Conservation (phyloP, 2,113 vertebrate genomes). For the Seriola dumerili region DNA sequence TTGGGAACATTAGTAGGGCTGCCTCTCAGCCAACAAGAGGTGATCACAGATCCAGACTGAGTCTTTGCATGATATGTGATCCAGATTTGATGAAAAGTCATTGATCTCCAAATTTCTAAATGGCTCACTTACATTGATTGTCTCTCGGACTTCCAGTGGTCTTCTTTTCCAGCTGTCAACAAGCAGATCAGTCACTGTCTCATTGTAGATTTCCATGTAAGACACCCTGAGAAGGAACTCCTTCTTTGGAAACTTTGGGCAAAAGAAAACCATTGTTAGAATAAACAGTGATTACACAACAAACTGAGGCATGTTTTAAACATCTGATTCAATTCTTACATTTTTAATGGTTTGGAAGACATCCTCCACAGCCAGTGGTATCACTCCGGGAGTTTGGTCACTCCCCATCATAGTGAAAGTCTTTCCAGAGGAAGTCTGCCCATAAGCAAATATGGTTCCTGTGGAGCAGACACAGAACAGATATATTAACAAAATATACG, state of each 20-base stretch:
- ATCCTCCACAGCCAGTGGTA: constrained; percentile 92
- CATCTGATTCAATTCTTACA: constrained; percentile 75
- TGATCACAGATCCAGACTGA: neutral
- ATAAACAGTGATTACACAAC: neutral
- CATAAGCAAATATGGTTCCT: constrained; percentile 99
- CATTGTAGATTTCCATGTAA: constrained; percentile 99
- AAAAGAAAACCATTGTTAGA: constrained; percentile 14
- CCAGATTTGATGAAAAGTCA: neutral
- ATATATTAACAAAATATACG: neutral
- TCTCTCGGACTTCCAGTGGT: constrained; percentile 93
- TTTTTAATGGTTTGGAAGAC: constrained; percentile 93
- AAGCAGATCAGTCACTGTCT: constrained; percentile 94
- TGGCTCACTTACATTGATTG: constrained; percentile 87
- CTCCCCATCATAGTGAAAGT: constrained; percentile 97
- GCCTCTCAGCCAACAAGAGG: neutral
- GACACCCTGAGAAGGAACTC: constrained; percentile 96
- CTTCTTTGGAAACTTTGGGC: constrained; percentile 90
- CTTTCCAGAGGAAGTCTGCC: constrained; percentile 97
- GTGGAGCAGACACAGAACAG: constrained; percentile 18
- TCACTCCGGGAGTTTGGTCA: constrained; percentile 86
- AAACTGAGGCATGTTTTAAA: neutral
- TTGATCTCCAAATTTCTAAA: constrained; percentile 9
- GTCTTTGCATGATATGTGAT: no score
- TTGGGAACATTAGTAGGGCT: no score
- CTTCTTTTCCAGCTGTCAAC: constrained; percentile 92